These are phyloP conservation scores for Sebastes dallii DNA, from an alignment of 2,797 vertebrate species.

Conservation along the genomic window DNA sequence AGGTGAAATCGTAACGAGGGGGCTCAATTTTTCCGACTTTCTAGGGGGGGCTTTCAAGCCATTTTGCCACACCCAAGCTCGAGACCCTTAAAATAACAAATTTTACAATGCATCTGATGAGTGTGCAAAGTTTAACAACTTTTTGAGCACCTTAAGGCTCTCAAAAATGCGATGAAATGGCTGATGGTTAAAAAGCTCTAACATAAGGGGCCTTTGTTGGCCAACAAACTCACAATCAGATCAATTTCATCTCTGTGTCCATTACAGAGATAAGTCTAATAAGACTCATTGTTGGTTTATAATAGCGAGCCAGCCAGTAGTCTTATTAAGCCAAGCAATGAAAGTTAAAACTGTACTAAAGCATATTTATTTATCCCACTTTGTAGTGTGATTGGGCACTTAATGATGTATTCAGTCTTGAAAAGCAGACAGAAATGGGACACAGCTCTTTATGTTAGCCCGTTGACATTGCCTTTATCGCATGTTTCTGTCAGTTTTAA, in stretches of 20 bases:
- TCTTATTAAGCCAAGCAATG: neutral
- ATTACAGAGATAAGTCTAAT: neutral
- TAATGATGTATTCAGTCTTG: neutral
- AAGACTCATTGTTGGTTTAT: neutral
- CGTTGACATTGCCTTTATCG: no score
- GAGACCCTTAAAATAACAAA: no score
- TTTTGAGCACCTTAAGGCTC: no score
- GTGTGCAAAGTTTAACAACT: no score
- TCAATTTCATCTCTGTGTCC: neutral
- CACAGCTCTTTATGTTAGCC: no score
- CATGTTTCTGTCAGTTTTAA: no score
- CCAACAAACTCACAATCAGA: neutral
- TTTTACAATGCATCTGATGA: no score
- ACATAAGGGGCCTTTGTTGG: neutral
- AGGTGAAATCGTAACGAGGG: no score
- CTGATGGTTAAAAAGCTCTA: neutral
- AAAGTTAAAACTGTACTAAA: neutral
- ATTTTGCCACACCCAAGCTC: no score
- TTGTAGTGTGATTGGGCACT: neutral
- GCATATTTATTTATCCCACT: neutral
- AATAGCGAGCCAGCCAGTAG: neutral
- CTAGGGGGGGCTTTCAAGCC: no score
- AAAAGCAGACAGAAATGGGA: neutral
- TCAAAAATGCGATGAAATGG: no score
- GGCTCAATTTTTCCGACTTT: no score